Evolutionary conservation across 2,113 vertebrate species (phyloP).

Genomic region (Himantopus leucocephalus): DNA sequence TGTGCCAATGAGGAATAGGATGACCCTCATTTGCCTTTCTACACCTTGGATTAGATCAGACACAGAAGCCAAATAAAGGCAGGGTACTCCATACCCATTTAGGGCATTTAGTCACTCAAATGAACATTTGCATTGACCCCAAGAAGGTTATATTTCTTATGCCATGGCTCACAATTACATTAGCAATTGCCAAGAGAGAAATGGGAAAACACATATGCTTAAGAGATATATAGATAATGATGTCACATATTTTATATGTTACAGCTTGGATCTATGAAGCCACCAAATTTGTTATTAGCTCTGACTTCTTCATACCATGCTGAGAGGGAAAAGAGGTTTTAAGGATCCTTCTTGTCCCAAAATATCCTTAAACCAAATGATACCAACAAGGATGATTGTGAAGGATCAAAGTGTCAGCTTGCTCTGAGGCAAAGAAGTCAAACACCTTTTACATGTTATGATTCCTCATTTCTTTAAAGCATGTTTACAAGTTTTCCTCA

Average conservation of each 20-base stretch:
- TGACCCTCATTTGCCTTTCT: not conserved
- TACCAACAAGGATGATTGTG: not conserved
- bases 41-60: not conserved
- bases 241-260: not conserved
- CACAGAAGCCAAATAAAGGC: not conserved
- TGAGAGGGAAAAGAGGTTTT: not conserved
- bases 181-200: not conserved
- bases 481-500: not conserved
- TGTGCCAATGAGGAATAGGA: not conserved
- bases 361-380: not conserved
- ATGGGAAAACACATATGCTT: not conserved
- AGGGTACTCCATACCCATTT: not conserved
- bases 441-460: accelerated
- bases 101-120: not conserved
- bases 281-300: not conserved
- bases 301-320: not conserved
- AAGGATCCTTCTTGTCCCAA: not conserved
- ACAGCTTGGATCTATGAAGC: not conserved
- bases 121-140: not conserved
- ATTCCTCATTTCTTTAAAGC: not conserved
- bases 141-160: not conserved
- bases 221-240: not conserved
- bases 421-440: not conserved
- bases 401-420: not conserved
- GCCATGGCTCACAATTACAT: not conserved